Evolutionary conservation across 2,113 vertebrate species (phyloP), one percentile per base, ranked within the genome.

Genomic region (Cynopterus brachyotis): DNA sequence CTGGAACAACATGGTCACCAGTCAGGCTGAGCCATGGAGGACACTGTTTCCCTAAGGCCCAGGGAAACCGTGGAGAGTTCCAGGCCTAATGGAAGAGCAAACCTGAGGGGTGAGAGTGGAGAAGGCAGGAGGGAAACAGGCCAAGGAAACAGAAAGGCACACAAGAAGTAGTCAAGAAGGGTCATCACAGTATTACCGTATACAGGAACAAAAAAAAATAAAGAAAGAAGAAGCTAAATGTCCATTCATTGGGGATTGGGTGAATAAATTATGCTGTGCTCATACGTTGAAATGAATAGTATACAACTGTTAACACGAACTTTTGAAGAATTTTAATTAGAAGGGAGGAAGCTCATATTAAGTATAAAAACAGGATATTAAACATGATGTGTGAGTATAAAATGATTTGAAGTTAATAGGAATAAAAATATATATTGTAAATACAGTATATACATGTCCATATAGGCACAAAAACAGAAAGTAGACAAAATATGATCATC

Each of bases 1-100:
- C 99, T 99, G 95, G 0, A 98, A 97, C 22, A 94, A 96, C 94
- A 98, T 6, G 93, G 35, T 1, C n/a, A 85, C 45, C 42, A 12
- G 37, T 92, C 75, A 32, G 73, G 26, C 72, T 62, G 80, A 92
- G 59, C 26, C 83, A 26, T 26, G 5, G 20, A 69, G 50, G 40
- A 81, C 50, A 16, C 7, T 62, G 37, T 32, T 45, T 20, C 53
- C 62, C 55, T 62, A 55, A 64, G 59, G 45, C n/a, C 53, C 59
- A 53, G 16, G 82, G 45, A 66, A 53, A 20, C 12, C 0, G 0
- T 16, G 28, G 45, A 67, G 78, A 83, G 3, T 1, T 75, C 32
- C 42, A 10, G 0, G 84, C 90, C 55, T 22, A 57, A 59, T 7
- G 57, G 79, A 57, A 60, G 3, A 19, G 50, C 66, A 69, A 93